Base-by-base conservation (phyloP, 2,797 vertebrate genomes). In the Stomatorhinus walkeri region DNA sequence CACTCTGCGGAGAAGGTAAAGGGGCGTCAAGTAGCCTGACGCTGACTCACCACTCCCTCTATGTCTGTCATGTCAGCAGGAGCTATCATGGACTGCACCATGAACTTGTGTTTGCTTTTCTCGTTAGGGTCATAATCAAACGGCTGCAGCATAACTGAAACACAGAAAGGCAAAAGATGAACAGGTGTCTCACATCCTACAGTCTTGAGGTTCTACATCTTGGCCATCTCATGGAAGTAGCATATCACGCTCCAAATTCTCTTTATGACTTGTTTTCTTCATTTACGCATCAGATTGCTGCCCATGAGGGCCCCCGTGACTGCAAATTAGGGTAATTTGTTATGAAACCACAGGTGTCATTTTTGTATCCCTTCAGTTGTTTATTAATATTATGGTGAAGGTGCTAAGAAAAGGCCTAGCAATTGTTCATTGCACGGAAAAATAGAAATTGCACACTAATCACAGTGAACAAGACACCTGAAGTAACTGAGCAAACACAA, bases 101-200 rank as follows among this genome's bases (percentile, higher is more conserved):
- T 98, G 93, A 99, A 98, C 96, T 98, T 99, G 95, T 99, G 98
- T 96, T 98, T 98, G 94, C 97, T 98, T 94, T 98, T 98, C 95
- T 98, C 98, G 92, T 97, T 98, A 93, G 98, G 98, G 91, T 99
- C 97, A 90, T 98, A 98, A 93, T 99, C 98, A 93, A 99, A 99
- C 48, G 98, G 98, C 94, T 99, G 98, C 83, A 99, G 95, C 98
- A 99, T 99, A 93, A 99, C 98, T 99, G 95, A 88, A 93, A 93
- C 89, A 89, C 22, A 85, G 48, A 85, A 85, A 85, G 43, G n/a
- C 46, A 85, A 85, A 51, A 4, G 19, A 46, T 52, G 61, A 40
- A 40, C 48, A 10, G 40, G 48, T 1, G 85, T 32, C 19, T n/a
- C 32, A 61, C 85, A 46, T 48, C 54, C 14, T 36, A 7, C 22